phyloP scores from a whole-genome alignment of 2,888 invertebrate species.

The Morpho achilles region DNA sequence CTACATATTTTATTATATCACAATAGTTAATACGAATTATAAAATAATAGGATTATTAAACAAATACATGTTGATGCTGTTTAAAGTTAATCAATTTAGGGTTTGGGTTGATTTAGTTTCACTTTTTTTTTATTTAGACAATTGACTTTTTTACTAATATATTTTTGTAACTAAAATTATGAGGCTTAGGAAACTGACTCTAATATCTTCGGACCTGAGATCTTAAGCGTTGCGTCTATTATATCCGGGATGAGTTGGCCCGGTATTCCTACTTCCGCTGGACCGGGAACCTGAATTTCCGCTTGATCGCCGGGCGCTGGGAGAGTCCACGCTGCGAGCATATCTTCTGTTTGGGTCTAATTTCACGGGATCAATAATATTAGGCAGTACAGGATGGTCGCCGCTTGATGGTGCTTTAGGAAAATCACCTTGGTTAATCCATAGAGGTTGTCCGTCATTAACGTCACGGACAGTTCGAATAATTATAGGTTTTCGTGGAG shows the following conservation, averaged over 20 bases:
- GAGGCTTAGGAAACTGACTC: background rate
- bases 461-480: conserved; percentile 34
- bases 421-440: conserved; percentile 12
- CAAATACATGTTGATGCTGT: too few relatives aligned
- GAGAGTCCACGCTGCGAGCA: conserved; percentile 39
- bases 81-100: too few relatives aligned
- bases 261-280: conserved; percentile 37
- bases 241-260: conserved; percentile 45
- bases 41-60: too few relatives aligned
- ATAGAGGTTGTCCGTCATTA: conserved; percentile 3
- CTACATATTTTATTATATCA: too few relatives aligned
- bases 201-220: background rate
- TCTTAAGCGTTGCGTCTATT: conserved; percentile 40
- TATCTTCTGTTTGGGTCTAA: conserved; percentile 21
- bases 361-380: conserved; percentile 6
- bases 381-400: conserved; percentile 13
- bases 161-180: too few relatives aligned
- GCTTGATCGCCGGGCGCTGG: conserved; percentile 38
- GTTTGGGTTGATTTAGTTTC: too few relatives aligned
- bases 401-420: conserved; percentile 14
- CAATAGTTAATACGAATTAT: too few relatives aligned
- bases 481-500: conserved; percentile 26
- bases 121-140: too few relatives aligned
- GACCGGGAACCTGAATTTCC: conserved; percentile 28
- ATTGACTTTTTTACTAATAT: too few relatives aligned